A percentile compares a stretch with the other conserved stretches of the same genome.
These are phyloP conservation scores for Danio jaintianensis DNA, from an alignment of 2,797 vertebrate genomes.

Conservation along the genomic window DNA sequence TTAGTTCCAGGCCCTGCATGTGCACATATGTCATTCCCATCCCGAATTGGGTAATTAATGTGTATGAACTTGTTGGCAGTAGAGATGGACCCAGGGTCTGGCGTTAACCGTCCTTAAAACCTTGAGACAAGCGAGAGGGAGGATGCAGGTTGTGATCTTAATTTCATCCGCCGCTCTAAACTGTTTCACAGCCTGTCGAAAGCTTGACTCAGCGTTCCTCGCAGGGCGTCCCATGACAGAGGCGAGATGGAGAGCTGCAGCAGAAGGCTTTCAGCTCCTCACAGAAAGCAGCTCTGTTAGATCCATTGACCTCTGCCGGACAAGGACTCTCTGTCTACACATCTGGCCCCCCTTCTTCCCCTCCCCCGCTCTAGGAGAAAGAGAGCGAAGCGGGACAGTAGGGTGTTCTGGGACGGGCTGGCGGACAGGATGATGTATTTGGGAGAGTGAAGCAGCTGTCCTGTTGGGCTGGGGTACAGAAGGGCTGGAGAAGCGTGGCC, in stretches of 20 bases:
- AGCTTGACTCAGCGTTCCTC: conserved; percentile 58
- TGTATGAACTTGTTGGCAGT: conserved; percentile 27
- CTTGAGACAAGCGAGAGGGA: conserved; percentile 30
- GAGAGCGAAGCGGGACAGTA: conserved; percentile 55
- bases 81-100: conserved; percentile 13
- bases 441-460: conserved; percentile 60
- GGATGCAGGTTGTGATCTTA: conserved; percentile 55
- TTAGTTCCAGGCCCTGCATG: not conserved
- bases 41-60: not conserved
- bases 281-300: conserved; percentile 71
- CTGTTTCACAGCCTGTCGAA: conserved; percentile 62
- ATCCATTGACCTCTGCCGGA: conserved; percentile 79
- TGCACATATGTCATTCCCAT: conserved; percentile 40
- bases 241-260: conserved; percentile 49
- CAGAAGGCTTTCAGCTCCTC: conserved; percentile 57
- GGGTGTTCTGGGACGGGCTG: conserved; percentile 66
- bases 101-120: conserved; percentile 28
- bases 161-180: conserved; percentile 60
- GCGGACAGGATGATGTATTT: conserved; percentile 64
- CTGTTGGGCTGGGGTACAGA: conserved; percentile 57
- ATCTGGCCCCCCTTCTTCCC: conserved; percentile 61
- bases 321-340: conserved; percentile 79
- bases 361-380: conserved; percentile 35
- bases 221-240: conserved; percentile 55
- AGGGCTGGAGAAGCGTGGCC: conserved; percentile 45